Conservation (phyloP, 2,888 invertebrate genomes). For the Acanthopleura granulata region DNA sequence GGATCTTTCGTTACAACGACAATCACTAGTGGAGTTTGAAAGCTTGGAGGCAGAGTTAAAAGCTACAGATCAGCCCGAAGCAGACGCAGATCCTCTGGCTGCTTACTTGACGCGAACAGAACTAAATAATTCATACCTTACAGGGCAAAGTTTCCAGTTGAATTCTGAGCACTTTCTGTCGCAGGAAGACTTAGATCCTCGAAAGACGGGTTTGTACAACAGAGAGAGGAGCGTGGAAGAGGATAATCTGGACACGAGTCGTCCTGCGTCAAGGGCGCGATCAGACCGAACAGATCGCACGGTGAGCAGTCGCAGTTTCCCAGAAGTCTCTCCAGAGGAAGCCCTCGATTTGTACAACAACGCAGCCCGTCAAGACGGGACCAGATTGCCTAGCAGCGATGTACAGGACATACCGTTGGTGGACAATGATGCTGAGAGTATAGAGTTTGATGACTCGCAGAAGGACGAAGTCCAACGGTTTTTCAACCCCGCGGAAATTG, state of each 20-base stretch:
- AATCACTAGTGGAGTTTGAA: constrained; percentile 59
- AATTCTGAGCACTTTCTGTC: neutral
- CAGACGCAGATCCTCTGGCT: neutral
- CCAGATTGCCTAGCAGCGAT: neutral
- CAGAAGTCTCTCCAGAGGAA: constrained; percentile 55
- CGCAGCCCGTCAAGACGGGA: constrained; percentile 26
- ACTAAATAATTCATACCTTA: neutral
- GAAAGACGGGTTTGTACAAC: neutral
- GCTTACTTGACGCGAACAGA: neutral
- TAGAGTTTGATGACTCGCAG: constrained; percentile 43
- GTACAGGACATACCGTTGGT: neutral
- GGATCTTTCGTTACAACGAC: constrained; percentile 23
- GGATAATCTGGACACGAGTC: neutral
- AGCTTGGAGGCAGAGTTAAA: constrained; percentile 39
- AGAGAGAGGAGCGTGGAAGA: neutral
- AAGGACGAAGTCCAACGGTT: constrained; percentile 1
- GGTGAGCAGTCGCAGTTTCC: constrained; percentile 54
- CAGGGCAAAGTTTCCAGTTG: neutral
- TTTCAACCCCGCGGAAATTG: neutral
- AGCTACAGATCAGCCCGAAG: neutral
- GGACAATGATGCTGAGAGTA: constrained; percentile 40
- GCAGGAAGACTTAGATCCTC: neutral
- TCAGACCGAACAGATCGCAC: constrained; percentile 43
- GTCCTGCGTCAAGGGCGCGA: constrained; percentile 45
- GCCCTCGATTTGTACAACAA: constrained; percentile 42